Base-by-base conservation (phyloP, 2,797 vertebrate genomes). In the Cheirogaleus major region DNA sequence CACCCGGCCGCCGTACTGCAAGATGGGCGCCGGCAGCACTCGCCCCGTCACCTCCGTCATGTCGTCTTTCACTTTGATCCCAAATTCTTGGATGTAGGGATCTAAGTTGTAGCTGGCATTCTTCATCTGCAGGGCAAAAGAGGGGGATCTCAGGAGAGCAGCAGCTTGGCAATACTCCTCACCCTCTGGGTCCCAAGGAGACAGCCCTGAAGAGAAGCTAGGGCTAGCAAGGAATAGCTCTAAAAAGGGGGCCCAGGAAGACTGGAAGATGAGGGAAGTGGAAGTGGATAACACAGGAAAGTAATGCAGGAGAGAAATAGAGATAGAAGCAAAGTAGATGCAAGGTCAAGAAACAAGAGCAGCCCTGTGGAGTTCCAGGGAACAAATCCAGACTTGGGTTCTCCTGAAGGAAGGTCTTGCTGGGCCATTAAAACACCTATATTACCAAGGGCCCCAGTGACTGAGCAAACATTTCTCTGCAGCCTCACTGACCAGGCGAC, bases 31-130 rank as follows among this genome's bases (percentile, higher is more conserved):
- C 0, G 99, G 99, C 85, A 99, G 99, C 82, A 99, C 99, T 75
- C 99, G 98, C 57, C 99, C 99, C 0, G 99, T 99, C 98, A 99
- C 99, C 98, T 99, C 99, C 0, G 99, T 99, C 99, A 99, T 99
- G 96, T 99, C 99, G 55, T 99, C 99, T 92, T 99, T 99, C 98
- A 99, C 99, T 98, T 99, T 99, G 98, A 99, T 99, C 95, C 99
- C 99, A 99, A 99, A 99, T 98, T 99, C 99, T 98, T 99, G 99
- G 92, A 99, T 99, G 98, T 99, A 99, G 0, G 99, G 99, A 97
- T 99, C 99, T 97, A 99, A 98, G 98, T 99, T 99, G 98, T 99
- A 99, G 98, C 99, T 99, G 93, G 99, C 99, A 4, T 99, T 99
- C 98, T 99, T 99, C 99, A 99, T 99, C 99, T 99, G 98, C 72